These are phyloP conservation scores for Silvanus unidentatus DNA, from an alignment of 2,888 invertebrate species.

Conservation along the genomic window DNA sequence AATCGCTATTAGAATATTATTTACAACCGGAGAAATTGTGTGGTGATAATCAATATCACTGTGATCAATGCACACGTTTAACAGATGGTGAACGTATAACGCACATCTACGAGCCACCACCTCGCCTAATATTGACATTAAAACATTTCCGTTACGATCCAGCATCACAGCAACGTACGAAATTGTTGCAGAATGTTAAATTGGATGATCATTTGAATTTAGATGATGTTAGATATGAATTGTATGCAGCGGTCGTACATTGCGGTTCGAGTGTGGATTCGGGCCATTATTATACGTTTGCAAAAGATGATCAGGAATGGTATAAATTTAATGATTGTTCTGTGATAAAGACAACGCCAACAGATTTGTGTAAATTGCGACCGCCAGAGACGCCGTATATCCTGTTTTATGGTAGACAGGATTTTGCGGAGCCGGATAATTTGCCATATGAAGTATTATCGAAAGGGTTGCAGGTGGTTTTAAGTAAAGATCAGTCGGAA, in stretches of 20 bases:
- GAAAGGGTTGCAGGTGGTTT: slow-evolving; percentile 30
- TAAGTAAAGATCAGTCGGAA: slow-evolving; percentile 37
- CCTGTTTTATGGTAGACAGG: slow-evolving; percentile 60
- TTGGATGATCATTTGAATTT: slow-evolving; percentile 55
- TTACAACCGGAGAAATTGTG: slow-evolving; percentile 69
- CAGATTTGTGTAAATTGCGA: slow-evolving; percentile 57
- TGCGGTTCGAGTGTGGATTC: slow-evolving; percentile 76
- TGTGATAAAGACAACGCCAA: slow-evolving; percentile 58
- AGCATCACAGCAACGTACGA: slow-evolving; percentile 68
- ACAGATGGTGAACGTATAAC: slow-evolving; percentile 72
- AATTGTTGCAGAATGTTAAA: slow-evolving; percentile 58
- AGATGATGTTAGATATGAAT: slow-evolving; percentile 54
- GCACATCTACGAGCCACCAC: slow-evolving; percentile 65
- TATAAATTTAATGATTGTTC: slow-evolving; percentile 74
- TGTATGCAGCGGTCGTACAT: slow-evolving; percentile 82
- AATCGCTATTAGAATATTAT: slow-evolving; percentile 71
- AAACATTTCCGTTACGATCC: slow-evolving; percentile 75
- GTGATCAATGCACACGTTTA: slow-evolving; percentile 66
- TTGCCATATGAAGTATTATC: slow-evolving; percentile 34
- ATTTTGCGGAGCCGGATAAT: slow-evolving; percentile 35
- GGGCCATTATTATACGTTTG: slow-evolving; percentile 84
- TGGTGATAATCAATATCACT: slow-evolving; percentile 78
- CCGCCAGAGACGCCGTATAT: slow-evolving; percentile 79
- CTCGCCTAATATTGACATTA: slow-evolving; percentile 71
- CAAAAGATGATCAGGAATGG: slow-evolving; percentile 66